phyloP scores from a whole-genome alignment of 2,888 invertebrate genomes.

The Catocala fraxini region DNA sequence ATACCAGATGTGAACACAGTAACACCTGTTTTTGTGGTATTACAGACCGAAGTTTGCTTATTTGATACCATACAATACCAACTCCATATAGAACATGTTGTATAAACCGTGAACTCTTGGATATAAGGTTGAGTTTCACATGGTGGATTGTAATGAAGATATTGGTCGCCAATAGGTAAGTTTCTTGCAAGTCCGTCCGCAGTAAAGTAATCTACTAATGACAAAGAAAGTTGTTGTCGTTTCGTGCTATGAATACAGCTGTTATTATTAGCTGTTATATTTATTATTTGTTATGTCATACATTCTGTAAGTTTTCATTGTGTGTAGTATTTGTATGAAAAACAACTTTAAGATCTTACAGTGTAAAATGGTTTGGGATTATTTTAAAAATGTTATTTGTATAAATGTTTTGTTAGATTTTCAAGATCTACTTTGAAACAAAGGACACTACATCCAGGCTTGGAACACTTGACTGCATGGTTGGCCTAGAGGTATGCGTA shows the following conservation, averaged over 20 bases:
- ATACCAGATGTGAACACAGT: constrained; percentile 35
- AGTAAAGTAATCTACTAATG: constrained; percentile 78
- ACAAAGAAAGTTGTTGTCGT: constrained; percentile 62
- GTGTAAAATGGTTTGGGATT: neutral
- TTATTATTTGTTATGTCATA: constrained; percentile 31
- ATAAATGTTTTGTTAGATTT: no score
- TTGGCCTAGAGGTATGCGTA: no score
- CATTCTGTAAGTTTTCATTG: neutral
- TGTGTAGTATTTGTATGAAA: neutral
- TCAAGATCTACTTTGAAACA: no score
- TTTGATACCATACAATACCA: constrained; percentile 31
- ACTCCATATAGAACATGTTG: neutral
- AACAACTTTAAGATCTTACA: no score
- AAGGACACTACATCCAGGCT: no score
- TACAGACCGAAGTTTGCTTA: constrained; percentile 49
- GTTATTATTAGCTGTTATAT: no score
- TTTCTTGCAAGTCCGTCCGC: constrained; percentile 55
- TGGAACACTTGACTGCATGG: no score
- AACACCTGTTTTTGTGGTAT: constrained; percentile 63
- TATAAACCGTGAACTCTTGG: constrained; percentile 2
- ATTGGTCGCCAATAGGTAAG: constrained; percentile 61
- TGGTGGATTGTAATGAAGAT: constrained; percentile 6
- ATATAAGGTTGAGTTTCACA: constrained; percentile 33
- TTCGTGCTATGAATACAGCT: constrained; percentile 58
- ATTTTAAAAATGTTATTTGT: neutral